Evolutionary conservation across 2,797 vertebrate genomes (phyloP), one percentile per base, ranked within the genome.

Genomic region (Sardinella longiceps): DNA sequence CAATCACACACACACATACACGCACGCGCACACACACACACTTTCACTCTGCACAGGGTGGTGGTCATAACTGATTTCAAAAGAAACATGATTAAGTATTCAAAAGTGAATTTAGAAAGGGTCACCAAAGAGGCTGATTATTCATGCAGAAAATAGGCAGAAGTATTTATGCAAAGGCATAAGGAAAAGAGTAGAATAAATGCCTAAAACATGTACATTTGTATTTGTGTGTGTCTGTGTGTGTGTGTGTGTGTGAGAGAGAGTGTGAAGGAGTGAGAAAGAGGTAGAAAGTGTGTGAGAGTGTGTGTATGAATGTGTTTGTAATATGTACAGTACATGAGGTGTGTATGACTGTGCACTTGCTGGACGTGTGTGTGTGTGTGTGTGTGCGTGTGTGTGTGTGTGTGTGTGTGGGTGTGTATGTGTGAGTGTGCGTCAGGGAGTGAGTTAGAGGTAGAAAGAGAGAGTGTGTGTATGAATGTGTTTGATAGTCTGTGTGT

Each of bases 21-120:
- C 58, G 45, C 33, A 50, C 53, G 81, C 83, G 45, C 84, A 84
- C 74, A 81, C 51, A 84, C 80, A 84, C 84, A 81, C 25, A 66
- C 56, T 23, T 23, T 48, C 82, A 58, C 28, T 63, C 58, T 14
- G 56, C 25, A 46, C 28, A 30, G 25, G 11, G 25, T 30, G 28
- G 10, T 33, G 18, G 23, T 60, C 50, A 53, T 15, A 18, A 53
- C 50, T 12, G 28, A 70, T 70, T 30, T 70, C 30, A 12, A 14
- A 10, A 33, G 30, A 33, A 33, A 2, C 3, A 30, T 53, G 50
- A 53, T 53, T 12, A 12, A 15, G 14, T 3, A 33, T 70, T 70
- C 1, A 70, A 14, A 15, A 53, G 50, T 53, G 28, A 70, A 70
- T 30, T n/a, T 33, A 70, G 5, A 70, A 2, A 4, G 12, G 30